A percentile compares a stretch with the other conserved stretches of the same genome.
Evolutionary conservation across 2,888 invertebrate species (phyloP).

Genomic region (Ecliptopera silaceata): DNA sequence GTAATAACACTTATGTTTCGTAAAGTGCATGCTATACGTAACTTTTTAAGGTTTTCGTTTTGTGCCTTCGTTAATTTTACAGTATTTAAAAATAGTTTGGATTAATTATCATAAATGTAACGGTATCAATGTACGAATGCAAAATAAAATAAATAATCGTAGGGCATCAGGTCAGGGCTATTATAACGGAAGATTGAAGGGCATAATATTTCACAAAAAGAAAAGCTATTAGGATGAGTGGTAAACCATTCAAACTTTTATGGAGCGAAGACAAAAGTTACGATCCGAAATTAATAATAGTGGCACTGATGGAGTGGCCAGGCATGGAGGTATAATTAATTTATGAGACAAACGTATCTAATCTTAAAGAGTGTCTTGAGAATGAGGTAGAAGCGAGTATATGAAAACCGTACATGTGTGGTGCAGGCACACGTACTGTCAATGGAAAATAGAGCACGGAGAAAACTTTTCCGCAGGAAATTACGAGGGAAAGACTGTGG

Average conservation of each 20-base stretch:
- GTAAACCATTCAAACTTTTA: constrained; percentile 30
- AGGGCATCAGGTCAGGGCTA: constrained; percentile 43
- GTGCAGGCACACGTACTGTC: constrained; percentile 47
- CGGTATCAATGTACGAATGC: constrained; percentile 31
- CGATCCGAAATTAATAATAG: constrained; percentile 32
- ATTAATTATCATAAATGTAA: constrained; percentile 53
- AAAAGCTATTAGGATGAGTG: constrained; percentile 28
- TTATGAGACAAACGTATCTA: constrained; percentile 14
- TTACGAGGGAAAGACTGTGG: constrained; percentile 48
- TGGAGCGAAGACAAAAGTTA: constrained; percentile 35
- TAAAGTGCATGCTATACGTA: too few relatives aligned
- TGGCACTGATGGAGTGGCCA: constrained; percentile 29
- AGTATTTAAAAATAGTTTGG: too few relatives aligned
- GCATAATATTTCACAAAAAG: constrained; percentile 30
- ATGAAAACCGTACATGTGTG: constrained; percentile 48
- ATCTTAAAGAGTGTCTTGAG: constrained; percentile 1
- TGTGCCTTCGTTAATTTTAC: too few relatives aligned
- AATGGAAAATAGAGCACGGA: constrained; percentile 69
- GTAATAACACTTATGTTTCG: too few relatives aligned
- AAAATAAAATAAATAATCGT: constrained; percentile 39
- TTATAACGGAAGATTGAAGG: constrained; percentile 42
- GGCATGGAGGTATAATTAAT: constrained; percentile 14
- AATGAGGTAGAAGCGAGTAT: constrained; percentile 29
- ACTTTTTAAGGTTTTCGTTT: too few relatives aligned
- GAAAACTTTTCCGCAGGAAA: constrained; percentile 58